Conservation (phyloP, 2,888 invertebrate species). For the Hololepta plana region DNA sequence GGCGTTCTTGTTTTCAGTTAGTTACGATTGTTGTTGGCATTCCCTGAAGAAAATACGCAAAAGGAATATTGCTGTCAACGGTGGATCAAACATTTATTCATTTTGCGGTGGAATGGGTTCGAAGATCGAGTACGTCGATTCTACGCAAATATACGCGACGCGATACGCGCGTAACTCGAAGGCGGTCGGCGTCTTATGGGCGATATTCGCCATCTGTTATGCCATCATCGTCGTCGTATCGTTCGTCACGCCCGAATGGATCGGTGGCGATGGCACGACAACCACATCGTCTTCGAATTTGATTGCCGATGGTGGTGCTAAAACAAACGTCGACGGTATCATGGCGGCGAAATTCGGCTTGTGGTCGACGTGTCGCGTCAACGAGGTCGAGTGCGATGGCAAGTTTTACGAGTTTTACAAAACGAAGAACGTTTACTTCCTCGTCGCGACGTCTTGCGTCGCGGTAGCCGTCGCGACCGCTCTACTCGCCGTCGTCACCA, state of each 20-base stretch:
- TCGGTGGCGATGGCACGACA: too few species aligned
- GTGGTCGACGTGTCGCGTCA: slow-evolving; percentile 69
- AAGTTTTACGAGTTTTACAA: slow-evolving; percentile 60
- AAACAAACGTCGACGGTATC: slow-evolving; percentile 53
- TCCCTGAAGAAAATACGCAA: too few species aligned
- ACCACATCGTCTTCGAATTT: too few species aligned
- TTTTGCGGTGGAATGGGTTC: slow-evolving; percentile 66
- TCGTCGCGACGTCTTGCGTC: slow-evolving; percentile 74
- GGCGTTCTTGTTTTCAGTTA: too few species aligned
- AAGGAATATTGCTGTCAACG: too few species aligned
- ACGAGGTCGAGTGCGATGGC: slow-evolving; percentile 63
- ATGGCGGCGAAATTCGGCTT: slow-evolving; percentile 84
- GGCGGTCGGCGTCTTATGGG: slow-evolving; percentile 95
- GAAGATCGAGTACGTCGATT: slow-evolving; percentile 84
- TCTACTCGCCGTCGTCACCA: slow-evolving; percentile 68
- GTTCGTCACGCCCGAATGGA: slow-evolving; percentile 89
- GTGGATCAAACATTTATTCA: too few species aligned
- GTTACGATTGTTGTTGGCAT: too few species aligned
- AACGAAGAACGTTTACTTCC: slow-evolving; percentile 67
- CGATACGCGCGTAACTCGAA: slow-evolving; percentile 83
- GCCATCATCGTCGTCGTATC: slow-evolving; percentile 91
- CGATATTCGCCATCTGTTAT: slow-evolving; percentile 92
- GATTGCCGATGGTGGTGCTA: too few species aligned
- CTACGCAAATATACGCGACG: slow-evolving; percentile 76
- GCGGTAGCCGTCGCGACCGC: slow-evolving; percentile 73